Base-by-base conservation (phyloP, 2,888 invertebrate species). In the Sturmia bella region DNA sequence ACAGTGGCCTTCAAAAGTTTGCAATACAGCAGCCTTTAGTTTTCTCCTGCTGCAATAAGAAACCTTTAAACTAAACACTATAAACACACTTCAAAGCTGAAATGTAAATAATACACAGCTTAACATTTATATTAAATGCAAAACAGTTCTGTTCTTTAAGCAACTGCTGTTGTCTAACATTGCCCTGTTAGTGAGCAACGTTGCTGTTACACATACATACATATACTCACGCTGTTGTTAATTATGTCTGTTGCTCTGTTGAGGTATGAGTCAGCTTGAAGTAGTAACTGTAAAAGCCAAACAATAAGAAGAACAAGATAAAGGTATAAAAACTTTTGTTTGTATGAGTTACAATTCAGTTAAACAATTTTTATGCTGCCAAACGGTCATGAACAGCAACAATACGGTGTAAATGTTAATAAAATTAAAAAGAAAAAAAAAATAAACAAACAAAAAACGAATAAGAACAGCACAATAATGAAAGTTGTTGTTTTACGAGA, bases 321-420 rank as follows among this genome's bases (percentile, higher is more conserved):
- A 41, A 57, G 32, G 63, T 70, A 77, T 77, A 77, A 70, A 77
- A 77, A 48, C 27, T 70, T 77, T 57, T 77, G 68, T 21, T 70
- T 32, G 56, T 57, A 37, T 63, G 15, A 64, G 57, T 72, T 64
- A 56, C 48, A 70, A 39, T 64, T 77, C 50, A 77, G 77, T 77
- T 77, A 19, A 57, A 72, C 56, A 3, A 77, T 32, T 70, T 64
- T 57, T 70, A 77, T 77, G 77, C 77, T 70, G 56, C 64, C 54
- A 17, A 57, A 64, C 77, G 77, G 77, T 77, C 70, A 64, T 64
- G 57, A 57, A 64, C 43, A 61, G 37, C 27, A 61, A 61, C 32
- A 15, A 37, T 48, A 17, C 61, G 61, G 41, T 56, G 15, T 13
- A 19, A 32, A 56, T 17, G 73, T 63, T 27, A 6, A 27, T 27